A percentile compares a stretch with the other conserved stretches of the same genome.
Conservation (phyloP, 2,113 vertebrate genomes). For the Hypomesus transpacificus region DNA sequence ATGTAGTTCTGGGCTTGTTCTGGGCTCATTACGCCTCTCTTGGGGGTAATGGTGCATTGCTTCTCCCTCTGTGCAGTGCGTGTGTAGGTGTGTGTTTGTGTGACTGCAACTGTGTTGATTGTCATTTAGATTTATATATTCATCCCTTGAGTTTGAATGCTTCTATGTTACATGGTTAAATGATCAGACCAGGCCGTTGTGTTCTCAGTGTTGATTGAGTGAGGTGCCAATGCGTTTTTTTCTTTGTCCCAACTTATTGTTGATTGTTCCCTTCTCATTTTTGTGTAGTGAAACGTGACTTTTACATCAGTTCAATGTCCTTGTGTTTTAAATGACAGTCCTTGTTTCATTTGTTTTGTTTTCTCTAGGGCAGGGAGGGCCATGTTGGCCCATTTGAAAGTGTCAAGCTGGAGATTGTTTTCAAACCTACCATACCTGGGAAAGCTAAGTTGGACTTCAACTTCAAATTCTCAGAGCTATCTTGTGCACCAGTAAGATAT, state of each 20-base stretch:
- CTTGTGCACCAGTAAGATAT: conserved; percentile 77
- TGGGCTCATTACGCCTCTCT: conserved; percentile 56
- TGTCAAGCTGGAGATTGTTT: conserved; percentile 77
- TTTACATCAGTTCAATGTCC: too few species aligned
- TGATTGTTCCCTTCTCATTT: neutral
- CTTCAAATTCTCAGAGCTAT: conserved; percentile 74
- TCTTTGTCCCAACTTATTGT: neutral
- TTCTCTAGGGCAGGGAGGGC: conserved; percentile 72
- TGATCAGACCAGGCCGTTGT: neutral
- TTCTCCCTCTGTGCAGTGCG: conserved; percentile 38
- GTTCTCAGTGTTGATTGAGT: neutral
- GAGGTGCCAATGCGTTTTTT: neutral
- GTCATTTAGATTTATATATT: conserved; percentile 53
- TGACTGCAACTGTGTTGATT: conserved; percentile 14
- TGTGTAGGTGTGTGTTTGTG: conserved; percentile 14
- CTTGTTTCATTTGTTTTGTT: neutral
- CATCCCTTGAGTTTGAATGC: conserved; percentile 23
- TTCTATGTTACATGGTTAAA: neutral
- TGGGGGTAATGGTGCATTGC: conserved; percentile 54
- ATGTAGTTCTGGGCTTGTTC: conserved; percentile 43
- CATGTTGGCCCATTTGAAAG: conserved; percentile 80
- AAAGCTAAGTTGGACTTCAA: conserved; percentile 67
- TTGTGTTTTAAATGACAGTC: too few species aligned
- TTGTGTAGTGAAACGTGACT: too few species aligned
- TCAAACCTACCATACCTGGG: conserved; percentile 80